Conservation (phyloP, 2,113 vertebrate genomes). For the Setophaga coronata region DNA sequence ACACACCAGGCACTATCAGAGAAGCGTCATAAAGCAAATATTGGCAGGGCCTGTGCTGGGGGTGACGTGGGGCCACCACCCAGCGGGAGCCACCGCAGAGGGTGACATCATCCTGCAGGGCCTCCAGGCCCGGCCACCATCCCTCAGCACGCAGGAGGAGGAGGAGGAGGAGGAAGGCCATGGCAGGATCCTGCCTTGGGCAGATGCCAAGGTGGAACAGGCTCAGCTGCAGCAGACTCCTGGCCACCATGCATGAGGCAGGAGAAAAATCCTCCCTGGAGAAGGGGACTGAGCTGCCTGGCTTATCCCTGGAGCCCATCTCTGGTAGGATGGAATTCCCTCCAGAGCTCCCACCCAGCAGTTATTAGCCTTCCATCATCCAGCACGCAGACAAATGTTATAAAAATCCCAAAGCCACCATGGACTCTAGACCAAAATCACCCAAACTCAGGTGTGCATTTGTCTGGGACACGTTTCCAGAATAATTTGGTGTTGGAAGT, state of each 20-base stretch:
- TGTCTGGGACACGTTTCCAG: neutral
- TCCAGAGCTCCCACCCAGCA: neutral
- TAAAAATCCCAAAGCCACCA: neutral
- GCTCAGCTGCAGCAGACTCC: neutral
- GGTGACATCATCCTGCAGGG: slow-evolving; percentile 1
- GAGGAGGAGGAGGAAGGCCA: neutral
- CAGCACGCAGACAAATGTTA: neutral
- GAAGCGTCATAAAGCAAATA: slow-evolving; percentile 61
- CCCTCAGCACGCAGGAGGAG: neutral
- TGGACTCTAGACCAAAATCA: neutral
- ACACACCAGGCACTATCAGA: neutral
- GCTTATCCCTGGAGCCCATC: neutral
- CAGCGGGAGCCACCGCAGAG: neutral
- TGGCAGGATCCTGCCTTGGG: neutral
- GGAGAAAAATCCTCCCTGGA: neutral
- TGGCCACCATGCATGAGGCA: rapidly evolving
- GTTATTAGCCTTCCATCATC: neutral
- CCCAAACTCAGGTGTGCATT: neutral
- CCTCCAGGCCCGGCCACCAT: neutral
- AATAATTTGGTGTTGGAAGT: neutral
- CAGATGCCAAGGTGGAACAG: neutral
- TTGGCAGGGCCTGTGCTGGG: neutral
- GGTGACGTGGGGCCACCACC: neutral
- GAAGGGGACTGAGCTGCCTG: neutral
- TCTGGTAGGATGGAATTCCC: neutral